Evolutionary conservation across 2,888 invertebrate species (phyloP), one percentile per base, ranked within the genome.

Genomic region (Limenitis arthemis): DNA sequence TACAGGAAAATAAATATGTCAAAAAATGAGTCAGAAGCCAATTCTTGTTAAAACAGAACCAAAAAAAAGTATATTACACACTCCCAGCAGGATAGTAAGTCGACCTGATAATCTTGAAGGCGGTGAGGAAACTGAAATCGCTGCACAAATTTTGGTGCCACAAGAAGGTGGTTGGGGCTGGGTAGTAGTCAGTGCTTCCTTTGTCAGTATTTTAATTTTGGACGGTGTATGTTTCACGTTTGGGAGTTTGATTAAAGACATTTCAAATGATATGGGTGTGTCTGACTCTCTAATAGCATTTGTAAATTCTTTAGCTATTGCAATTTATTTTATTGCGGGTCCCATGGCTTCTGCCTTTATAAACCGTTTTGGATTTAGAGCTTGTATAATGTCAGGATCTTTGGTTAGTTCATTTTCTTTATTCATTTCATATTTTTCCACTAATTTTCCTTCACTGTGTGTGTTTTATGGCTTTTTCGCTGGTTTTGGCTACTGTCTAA

Each of bases 101-200:
- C 70, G 69, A 53, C 68, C 69, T 37, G 70, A 73, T 55, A 65
- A 73, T 51, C 40, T 69, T 33, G 73, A 77, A 66, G 80, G 72
- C 32, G 75, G 71, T 7, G 80, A 82, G 69, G 80, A 82, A 70
- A 79, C 76, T 49, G 85, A 85, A 70, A 82, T 86, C 39, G 68
- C 79, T 44, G 81, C 83, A n/a, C 77, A 82, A 67, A 77, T 86
- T 62, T 70, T 76, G 38, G 61, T 84, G 36, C 84, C 85, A 9
- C 60, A 69, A 50, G 85, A 86, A 57, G 82, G 82, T 51, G 76
- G 77, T 29, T 85, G 84, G 83, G 84, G 83, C 37, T 86, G 85
- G 85, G 66, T 82, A 5, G 84, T 86, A 8, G 78, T 84, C 1
- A 49, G 61, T 38, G 67, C 73, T 31, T 63, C 79, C 7, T 84